phyloP scores from a whole-genome alignment of 1,140 invertebrate genomes.

The Sesamia nonagrioides region DNA sequence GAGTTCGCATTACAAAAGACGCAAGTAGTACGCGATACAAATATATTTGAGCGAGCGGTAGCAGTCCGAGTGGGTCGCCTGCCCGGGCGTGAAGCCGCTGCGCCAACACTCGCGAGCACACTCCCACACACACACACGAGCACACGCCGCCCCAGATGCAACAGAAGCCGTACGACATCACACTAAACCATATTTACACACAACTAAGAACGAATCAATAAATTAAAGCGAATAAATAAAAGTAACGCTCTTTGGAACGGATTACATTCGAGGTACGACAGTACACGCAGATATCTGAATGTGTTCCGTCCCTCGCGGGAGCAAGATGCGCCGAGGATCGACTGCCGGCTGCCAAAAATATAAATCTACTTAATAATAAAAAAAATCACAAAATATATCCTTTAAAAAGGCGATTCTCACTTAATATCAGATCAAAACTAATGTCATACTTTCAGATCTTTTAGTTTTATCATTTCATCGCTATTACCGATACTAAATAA shows the following conservation, averaged over 20 bases:
- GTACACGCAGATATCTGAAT: slow-evolving; percentile 52
- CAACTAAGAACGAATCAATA: slow-evolving; percentile 65
- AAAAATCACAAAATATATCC: slow-evolving; percentile 65
- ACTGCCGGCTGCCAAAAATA: slow-evolving; percentile 12
- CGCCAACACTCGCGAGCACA: slow-evolving; percentile 23
- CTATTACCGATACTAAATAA: slow-evolving; percentile 15
- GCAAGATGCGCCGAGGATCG: slow-evolving; percentile 10
- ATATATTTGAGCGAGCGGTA: slow-evolving; percentile 52
- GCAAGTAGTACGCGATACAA: slow-evolving; percentile 46
- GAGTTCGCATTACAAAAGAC: slow-evolving; percentile 6
- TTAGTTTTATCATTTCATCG: background rate
- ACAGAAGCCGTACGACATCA: slow-evolving; percentile 57
- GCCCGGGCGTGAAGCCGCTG: slow-evolving; percentile 57
- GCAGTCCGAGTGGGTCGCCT: slow-evolving; percentile 59
- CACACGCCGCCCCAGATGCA: slow-evolving; percentile 45
- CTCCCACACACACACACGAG: slow-evolving; percentile 47
- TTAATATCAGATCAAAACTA: slow-evolving; percentile 31
- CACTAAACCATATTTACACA: slow-evolving; percentile 61
- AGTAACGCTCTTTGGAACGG: slow-evolving; percentile 81
- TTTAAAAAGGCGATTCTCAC: slow-evolving; percentile 59
- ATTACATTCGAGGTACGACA: slow-evolving; percentile 73
- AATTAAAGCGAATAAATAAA: slow-evolving; percentile 81
- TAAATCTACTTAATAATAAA: slow-evolving; percentile 47
- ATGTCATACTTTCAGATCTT: slow-evolving; percentile 21
- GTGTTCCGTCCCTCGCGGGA: slow-evolving; percentile 48